phyloP scores from a whole-genome alignment of 1,140 invertebrate genomes.

The Drosophila micromelanica region DNA sequence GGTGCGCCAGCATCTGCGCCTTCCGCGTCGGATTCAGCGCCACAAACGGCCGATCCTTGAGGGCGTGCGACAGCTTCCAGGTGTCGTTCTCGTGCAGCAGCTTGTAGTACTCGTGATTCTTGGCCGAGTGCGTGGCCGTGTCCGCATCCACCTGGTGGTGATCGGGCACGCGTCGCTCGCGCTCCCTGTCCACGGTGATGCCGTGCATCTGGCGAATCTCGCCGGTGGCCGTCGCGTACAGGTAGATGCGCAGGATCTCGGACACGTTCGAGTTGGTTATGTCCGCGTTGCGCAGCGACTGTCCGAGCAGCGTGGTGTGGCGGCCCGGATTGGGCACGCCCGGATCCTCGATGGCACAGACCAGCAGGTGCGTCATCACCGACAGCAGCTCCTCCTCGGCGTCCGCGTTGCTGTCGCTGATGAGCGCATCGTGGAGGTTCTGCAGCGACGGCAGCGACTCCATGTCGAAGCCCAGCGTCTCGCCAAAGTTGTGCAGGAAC shows the following conservation, averaged over 20 bases:
- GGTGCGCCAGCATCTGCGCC: constrained; percentile 93
- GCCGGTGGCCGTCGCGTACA: constrained; percentile 93
- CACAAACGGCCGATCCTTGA: constrained; percentile 93
- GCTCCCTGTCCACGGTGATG: constrained; percentile 90
- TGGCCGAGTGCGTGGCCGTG: constrained; percentile 87
- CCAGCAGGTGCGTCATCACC: constrained; percentile 94
- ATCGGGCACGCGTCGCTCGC: constrained; percentile 91
- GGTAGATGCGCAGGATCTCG: constrained; percentile 95
- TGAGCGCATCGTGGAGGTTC: constrained; percentile 92
- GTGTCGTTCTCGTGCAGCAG: constrained; percentile 90
- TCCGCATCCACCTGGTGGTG: constrained; percentile 90
- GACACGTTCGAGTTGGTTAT: constrained; percentile 96
- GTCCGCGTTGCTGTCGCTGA: constrained; percentile 89
- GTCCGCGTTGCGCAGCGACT: constrained; percentile 95
- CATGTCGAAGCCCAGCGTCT: constrained; percentile 96
- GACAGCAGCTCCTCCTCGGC: constrained; percentile 94
- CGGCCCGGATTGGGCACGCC: constrained; percentile 95
- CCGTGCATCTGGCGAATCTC: constrained; percentile 92
- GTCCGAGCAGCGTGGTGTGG: constrained; percentile 94
- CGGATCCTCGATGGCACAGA: constrained; percentile 97
- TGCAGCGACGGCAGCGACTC: constrained; percentile 94
- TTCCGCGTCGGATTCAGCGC: constrained; percentile 94
- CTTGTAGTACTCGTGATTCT: constrained; percentile 91
- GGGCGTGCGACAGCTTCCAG: constrained; percentile 88
- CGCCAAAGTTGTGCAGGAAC: constrained; percentile 97